These are phyloP conservation scores for Drosophila athabasca DNA, from an alignment of 1,140 invertebrate genomes.

Conservation along the genomic window DNA sequence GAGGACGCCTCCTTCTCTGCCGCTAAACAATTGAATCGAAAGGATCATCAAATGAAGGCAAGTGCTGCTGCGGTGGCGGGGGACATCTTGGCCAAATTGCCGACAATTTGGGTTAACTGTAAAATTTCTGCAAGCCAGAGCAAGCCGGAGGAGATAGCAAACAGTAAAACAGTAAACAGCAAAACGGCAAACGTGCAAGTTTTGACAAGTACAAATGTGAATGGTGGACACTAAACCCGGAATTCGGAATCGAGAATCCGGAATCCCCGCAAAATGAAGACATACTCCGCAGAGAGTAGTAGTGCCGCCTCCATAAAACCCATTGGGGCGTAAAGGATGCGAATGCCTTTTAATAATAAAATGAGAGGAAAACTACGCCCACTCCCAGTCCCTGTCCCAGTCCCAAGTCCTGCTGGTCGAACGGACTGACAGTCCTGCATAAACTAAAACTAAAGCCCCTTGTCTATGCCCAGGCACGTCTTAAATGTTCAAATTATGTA, in stretches of 20 bases:
- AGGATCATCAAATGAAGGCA: constrained; percentile 50
- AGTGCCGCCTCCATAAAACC: constrained; percentile 61
- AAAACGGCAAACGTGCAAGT: constrained; percentile 75
- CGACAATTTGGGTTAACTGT: constrained; percentile 81
- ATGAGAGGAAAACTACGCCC: constrained; percentile 27
- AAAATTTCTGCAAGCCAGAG: constrained; percentile 57
- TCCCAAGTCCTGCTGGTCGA: constrained; percentile 3
- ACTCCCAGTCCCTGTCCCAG: too few species aligned
- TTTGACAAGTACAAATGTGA: constrained; percentile 71
- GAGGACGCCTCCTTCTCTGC: constrained; percentile 1
- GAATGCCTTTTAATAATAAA: constrained; percentile 75
- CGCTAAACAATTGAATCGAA: constrained; percentile 72
- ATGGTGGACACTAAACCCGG: constrained; percentile 42
- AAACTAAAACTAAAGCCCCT: constrained; percentile 79
- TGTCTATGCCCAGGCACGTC: constrained; percentile 78
- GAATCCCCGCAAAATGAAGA: constrained; percentile 47
- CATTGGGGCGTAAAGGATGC: constrained; percentile 79
- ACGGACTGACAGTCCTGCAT: constrained; percentile 52
- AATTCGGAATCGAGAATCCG: background rate
- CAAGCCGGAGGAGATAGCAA: constrained; percentile 5
- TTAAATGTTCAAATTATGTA: constrained; percentile 82
- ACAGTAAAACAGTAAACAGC: constrained; percentile 52
- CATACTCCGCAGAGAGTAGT: constrained; percentile 30
- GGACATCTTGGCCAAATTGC: constrained; percentile 75
- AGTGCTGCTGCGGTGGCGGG: constrained; percentile 16